Evolutionary conservation across 2,888 invertebrate species (phyloP).

Genomic region (Ectemnius lituratus): DNA sequence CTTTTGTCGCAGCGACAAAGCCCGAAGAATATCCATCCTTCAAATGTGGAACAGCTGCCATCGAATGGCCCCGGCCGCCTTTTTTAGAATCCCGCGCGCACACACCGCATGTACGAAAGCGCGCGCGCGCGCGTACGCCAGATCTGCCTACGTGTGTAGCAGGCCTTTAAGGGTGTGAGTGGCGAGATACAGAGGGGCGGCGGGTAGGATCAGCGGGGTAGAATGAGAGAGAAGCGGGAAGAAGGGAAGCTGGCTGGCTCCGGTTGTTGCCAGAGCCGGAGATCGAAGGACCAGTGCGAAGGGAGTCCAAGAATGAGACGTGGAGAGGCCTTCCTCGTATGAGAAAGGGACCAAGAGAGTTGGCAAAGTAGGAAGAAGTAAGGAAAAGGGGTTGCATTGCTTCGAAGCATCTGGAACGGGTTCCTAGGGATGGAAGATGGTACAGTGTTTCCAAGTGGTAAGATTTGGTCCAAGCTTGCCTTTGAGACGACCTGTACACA

Average conservation of each 20-base stretch:
- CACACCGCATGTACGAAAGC: conserved; percentile 45
- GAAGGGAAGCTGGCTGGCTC: background rate
- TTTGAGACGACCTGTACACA: conserved; percentile 36
- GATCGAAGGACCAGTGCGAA: conserved; percentile 8
- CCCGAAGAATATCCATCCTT: conserved; percentile 76
- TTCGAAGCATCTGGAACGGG: background rate
- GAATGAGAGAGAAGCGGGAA: conserved; percentile 19
- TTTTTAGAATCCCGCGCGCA: conserved; percentile 61
- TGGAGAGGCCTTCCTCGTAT: background rate
- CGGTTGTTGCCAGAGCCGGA: conserved; percentile 21
- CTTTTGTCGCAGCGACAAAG: conserved; percentile 73
- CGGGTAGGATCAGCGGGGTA: background rate
- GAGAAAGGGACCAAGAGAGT: conserved; percentile 16
- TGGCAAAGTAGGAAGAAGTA: conserved; percentile 11
- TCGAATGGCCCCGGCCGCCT: conserved; percentile 71
- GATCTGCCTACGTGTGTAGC: conserved; percentile 41
- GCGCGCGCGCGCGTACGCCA: conserved; percentile 1
- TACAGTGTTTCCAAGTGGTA: conserved; percentile 53
- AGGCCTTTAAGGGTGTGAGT: conserved; percentile 40
- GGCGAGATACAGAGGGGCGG: conserved; percentile 4
- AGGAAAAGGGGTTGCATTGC: background rate
- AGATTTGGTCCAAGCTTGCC: conserved; percentile 39
- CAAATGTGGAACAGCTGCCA: conserved; percentile 77
- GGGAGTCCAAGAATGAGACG: background rate
- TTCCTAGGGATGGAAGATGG: background rate